These are phyloP conservation scores for Papilio xuthus DNA, from an alignment of 1,140 invertebrate genomes.

Conservation along the genomic window DNA sequence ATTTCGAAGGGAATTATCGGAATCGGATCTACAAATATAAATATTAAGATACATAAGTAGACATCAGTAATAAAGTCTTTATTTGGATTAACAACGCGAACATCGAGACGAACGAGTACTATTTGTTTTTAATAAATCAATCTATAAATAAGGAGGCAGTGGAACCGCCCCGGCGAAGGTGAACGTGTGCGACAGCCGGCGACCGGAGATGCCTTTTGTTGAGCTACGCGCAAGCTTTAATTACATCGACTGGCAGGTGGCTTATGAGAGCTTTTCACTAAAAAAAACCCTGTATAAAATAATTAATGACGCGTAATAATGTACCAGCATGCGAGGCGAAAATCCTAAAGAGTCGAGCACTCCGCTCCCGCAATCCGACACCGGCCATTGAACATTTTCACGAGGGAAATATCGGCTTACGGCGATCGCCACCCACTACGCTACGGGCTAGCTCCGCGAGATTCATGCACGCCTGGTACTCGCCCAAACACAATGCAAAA, in stretches of 20 bases:
- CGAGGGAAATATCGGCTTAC: slow-evolving; percentile 79
- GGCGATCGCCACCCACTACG: slow-evolving; percentile 74
- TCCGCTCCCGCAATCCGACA: slow-evolving; percentile 67
- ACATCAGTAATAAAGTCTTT: slow-evolving; percentile 43
- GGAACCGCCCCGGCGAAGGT: slow-evolving; percentile 50
- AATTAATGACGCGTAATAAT: slow-evolving; percentile 80
- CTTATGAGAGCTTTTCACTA: slow-evolving; percentile 60
- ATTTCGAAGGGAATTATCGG: neutral
- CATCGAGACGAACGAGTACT: neutral
- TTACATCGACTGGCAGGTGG: slow-evolving; percentile 73
- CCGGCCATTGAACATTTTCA: slow-evolving; percentile 78
- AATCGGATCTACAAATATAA: neutral
- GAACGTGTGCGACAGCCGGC: slow-evolving; percentile 52
- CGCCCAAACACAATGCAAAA: slow-evolving; percentile 37
- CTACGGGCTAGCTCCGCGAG: slow-evolving; percentile 53
- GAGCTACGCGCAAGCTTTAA: slow-evolving; percentile 62
- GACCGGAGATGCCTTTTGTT: slow-evolving; percentile 56
- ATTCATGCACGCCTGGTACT: slow-evolving; percentile 49
- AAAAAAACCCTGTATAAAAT: slow-evolving; percentile 67
- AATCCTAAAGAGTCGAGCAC: slow-evolving; percentile 73
- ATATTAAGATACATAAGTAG: slow-evolving; percentile 35
- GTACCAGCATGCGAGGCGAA: slow-evolving; percentile 78
- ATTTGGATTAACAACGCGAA: slow-evolving; percentile 46
- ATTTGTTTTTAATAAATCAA: slow-evolving; percentile 34
- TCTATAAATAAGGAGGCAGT: slow-evolving; percentile 35